Base-by-base conservation (phyloP, 2,113 vertebrate species). In the Bothrops jararaca region DNA sequence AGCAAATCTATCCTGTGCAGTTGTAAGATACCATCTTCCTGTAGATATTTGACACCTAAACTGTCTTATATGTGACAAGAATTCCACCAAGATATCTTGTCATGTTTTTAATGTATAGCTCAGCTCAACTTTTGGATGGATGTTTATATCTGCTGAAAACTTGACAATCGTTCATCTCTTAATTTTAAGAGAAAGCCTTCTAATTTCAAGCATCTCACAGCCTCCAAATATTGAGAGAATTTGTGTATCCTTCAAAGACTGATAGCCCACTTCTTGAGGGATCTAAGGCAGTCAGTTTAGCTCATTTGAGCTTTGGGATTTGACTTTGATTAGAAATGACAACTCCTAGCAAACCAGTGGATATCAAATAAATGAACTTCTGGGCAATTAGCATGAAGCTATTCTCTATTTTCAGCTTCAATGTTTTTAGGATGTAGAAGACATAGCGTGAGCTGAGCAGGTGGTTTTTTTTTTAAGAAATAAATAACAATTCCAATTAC, bases 261-360 rank as follows among this genome's bases (percentile, higher is more conserved):
- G 92, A 93, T 95, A 93, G 74, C 48, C 92, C 90, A 58, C 0
- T 0, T 92, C 94, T 93, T 85, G 57, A 89, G 91, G 95, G 92
- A 90, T 92, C 93, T 94, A 93, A 95, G 93, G 91, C 93, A 94
- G 87, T 86, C 95, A 96, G 93, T 91, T 95, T 96, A 95, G 92
- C 93, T 96, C 92, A 39, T 86, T 88, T 90, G 88, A 93, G 93
- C 87, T 95, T 93, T 92, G 50, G 91, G n/a, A 34, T 94, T 69
- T 93, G 92, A 85, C 52, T 23, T 89, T 95, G 91, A 96, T 95
- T 54, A 91, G 80, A n/a, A 96, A 91, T 94, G 95, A 96, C 96
- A 96, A 86, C 86, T 93, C 85, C 89, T 93, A 60, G 92, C 88
- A 92, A 92, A 24, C 34, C 34, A 64, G 92, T 58, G 90, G 74